Conservation (phyloP, 2,797 vertebrate species). For the Crax fasciolata region DNA sequence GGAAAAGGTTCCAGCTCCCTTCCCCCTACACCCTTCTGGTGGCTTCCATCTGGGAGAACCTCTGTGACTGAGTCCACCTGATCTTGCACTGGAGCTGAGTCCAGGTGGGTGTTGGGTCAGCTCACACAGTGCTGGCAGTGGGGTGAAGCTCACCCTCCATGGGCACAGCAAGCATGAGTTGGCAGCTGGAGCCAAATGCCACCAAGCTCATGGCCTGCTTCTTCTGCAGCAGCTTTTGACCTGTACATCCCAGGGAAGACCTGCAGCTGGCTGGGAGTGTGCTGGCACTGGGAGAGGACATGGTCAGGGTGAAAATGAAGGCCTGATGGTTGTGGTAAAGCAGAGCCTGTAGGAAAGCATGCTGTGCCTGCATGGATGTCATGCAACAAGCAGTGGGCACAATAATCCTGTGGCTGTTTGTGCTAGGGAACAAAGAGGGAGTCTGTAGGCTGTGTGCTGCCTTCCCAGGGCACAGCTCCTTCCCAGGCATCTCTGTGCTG, state of each 20-base stretch:
- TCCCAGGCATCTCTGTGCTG: neutral
- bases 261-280: neutral
- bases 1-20: neutral
- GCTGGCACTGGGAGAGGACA: neutral
- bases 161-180: neutral
- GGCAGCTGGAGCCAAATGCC: neutral
- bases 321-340: neutral
- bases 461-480: neutral
- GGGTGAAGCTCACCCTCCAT: neutral
- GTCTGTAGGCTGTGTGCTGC: neutral
- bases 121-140: neutral
- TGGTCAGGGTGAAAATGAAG: neutral
- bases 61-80: neutral
- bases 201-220: neutral
- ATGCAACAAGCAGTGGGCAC: neutral
- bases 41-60: neutral
- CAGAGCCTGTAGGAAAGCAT: neutral
- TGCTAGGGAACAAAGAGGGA: neutral
- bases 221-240: neutral
- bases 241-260: neutral
- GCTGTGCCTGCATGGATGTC: neutral
- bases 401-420: neutral
- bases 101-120: neutral
- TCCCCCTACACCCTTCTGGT: rapidly evolving
- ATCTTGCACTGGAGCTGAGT: neutral